A percentile compares a stretch with the other conserved stretches of the same genome.
Evolutionary conservation across 1,140 invertebrate genomes (phyloP).

Genomic region (Formica exsecta): DNA sequence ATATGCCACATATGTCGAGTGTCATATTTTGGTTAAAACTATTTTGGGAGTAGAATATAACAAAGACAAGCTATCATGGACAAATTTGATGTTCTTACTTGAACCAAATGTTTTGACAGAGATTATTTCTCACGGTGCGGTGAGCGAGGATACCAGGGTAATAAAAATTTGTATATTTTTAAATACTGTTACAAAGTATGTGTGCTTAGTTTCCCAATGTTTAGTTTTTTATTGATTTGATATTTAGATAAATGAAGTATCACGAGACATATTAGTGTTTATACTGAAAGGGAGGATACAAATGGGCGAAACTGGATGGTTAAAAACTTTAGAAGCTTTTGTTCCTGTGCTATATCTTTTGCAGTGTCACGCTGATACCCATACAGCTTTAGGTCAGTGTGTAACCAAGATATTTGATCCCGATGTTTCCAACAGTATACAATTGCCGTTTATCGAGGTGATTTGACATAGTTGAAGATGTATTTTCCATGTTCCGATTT

Average conservation of each 20-base stretch:
- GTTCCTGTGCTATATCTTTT: constrained; percentile 87
- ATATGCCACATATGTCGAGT: constrained; percentile 83
- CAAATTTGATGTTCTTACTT: constrained; percentile 86
- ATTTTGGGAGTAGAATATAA: constrained; percentile 84
- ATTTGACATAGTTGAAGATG: constrained; percentile 52
- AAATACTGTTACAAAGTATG: background rate
- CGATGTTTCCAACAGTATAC: constrained; percentile 87
- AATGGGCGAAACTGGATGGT: constrained; percentile 88
- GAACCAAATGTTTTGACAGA: constrained; percentile 88
- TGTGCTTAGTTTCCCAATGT: background rate
- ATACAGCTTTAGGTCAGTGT: constrained; percentile 86
- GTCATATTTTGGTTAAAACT: constrained; percentile 80
- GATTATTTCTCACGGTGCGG: constrained; percentile 88
- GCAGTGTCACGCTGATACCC: constrained; percentile 83
- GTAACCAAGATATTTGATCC: constrained; percentile 89
- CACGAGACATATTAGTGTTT: constrained; percentile 88
- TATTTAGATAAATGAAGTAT: constrained; percentile 86
- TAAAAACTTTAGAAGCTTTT: constrained; percentile 87
- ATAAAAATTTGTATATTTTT: constrained; percentile 26
- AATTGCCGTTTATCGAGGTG: constrained; percentile 86
- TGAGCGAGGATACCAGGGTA: constrained; percentile 83
- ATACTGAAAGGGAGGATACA: constrained; percentile 88
- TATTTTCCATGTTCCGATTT: background rate
- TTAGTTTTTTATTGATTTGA: constrained; percentile 37
- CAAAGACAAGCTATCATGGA: constrained; percentile 79